A percentile compares a stretch with the other conserved stretches of the same genome.
Conservation (phyloP, 1,140 invertebrate species). For the Nymphalis io region DNA sequence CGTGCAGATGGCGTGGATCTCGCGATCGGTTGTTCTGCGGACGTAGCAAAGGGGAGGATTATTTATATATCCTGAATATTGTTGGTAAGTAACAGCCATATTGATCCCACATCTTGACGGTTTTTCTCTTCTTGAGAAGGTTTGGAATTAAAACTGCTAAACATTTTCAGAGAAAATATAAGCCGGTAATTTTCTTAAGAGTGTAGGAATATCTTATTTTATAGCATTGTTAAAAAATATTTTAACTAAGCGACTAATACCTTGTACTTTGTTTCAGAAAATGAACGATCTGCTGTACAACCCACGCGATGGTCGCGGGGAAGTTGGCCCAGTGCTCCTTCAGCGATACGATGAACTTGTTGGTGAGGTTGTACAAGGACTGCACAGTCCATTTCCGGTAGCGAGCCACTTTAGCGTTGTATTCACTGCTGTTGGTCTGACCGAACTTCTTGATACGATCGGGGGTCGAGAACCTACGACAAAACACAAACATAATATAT, state of each 20-base stretch:
- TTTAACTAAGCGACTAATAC: conserved; percentile 44
- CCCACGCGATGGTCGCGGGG: conserved; percentile 90
- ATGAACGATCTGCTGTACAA: conserved; percentile 88
- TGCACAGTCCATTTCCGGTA: conserved; percentile 91
- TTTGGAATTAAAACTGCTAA: no score
- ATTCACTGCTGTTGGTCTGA: conserved; percentile 84
- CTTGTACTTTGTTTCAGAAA: conserved; percentile 84
- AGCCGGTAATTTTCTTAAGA: no score
- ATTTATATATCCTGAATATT: neutral
- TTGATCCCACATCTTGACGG: no score
- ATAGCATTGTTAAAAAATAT: neutral
- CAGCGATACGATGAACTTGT: conserved; percentile 92
- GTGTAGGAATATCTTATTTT: no score
- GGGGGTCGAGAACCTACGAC: conserved; percentile 83
- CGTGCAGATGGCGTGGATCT: conserved; percentile 91
- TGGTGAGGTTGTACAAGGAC: conserved; percentile 90
- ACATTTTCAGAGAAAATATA: no score
- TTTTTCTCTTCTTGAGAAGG: no score
- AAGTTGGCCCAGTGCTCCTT: conserved; percentile 95
- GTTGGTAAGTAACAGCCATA: no score
- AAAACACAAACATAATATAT: conserved; percentile 28
- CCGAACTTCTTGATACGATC: conserved; percentile 91
- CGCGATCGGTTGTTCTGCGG: conserved; percentile 80
- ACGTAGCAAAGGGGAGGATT: neutral
- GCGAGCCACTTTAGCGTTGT: conserved; percentile 85